phyloP scores from a whole-genome alignment of 2,113 vertebrate species.

The Planiliza haematocheilus region DNA sequence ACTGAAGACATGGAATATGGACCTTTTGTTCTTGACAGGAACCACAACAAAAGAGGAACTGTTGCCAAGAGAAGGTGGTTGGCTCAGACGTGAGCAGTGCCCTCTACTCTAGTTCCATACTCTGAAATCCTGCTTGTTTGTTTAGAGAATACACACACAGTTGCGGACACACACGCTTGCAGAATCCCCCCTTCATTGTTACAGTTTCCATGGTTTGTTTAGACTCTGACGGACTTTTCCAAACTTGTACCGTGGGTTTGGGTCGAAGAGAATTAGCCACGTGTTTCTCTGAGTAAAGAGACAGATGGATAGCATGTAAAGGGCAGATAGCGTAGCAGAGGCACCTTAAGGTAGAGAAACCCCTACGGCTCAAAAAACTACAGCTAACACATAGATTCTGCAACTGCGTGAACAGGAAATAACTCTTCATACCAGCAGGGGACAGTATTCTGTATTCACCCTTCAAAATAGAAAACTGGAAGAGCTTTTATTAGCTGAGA shows the following conservation, averaged over 20 bases:
- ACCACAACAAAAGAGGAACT: conserved; percentile 67
- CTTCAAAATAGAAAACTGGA: too few relatives aligned
- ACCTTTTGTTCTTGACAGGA: conserved; percentile 62
- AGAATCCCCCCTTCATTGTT: conserved; percentile 63
- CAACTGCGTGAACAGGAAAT: too few relatives aligned
- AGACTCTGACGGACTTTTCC: conserved; percentile 52
- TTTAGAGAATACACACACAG: conserved; percentile 47
- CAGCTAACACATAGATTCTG: too few relatives aligned
- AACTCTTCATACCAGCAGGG: too few relatives aligned
- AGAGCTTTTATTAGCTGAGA: too few relatives aligned
- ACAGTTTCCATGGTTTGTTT: conserved; percentile 71
- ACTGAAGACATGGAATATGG: conserved; percentile 36
- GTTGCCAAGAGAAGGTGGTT: conserved; percentile 59
- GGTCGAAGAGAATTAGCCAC: conserved; percentile 16
- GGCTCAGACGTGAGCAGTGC: conserved; percentile 30
- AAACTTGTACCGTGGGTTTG: conserved; percentile 8
- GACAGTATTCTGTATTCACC: too few relatives aligned
- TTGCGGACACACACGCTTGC: conserved; percentile 12
- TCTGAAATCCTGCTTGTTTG: conserved; percentile 51
- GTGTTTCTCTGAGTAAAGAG: too few relatives aligned
- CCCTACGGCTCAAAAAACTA: too few relatives aligned
- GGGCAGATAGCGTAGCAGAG: too few relatives aligned
- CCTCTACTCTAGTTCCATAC: conserved; percentile 49
- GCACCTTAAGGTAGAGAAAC: too few relatives aligned
- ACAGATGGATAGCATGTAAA: too few relatives aligned